Percentiles rank a stretch among this genome's conserved stretches.
phyloP scores from a whole-genome alignment of 2,113 vertebrate species.

The Micronycteris hirsuta region DNA sequence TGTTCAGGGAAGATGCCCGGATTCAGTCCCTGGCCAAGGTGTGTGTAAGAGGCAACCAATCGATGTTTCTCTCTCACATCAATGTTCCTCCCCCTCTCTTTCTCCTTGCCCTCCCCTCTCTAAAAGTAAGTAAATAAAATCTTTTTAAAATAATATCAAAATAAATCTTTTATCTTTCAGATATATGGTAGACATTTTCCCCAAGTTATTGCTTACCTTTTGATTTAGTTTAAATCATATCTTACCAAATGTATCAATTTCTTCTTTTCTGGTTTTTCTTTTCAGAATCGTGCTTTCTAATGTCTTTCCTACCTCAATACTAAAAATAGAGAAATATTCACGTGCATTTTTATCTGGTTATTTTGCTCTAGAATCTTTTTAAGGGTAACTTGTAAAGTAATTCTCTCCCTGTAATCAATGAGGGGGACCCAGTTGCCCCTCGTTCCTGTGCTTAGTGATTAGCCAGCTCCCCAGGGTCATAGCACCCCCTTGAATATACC shows the following conservation, averaged over 20 bases:
- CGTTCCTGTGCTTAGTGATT: neutral
- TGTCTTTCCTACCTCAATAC: neutral
- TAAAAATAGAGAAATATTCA: neutral
- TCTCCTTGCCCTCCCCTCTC: too few species aligned
- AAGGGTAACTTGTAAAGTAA: neutral
- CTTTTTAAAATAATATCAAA: neutral
- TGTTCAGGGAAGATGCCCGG: too few species aligned
- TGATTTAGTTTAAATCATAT: neutral
- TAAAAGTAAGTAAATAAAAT: too few species aligned
- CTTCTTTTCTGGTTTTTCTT: neutral
- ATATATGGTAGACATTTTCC: neutral
- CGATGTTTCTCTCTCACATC: too few species aligned
- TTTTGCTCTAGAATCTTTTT: neutral
- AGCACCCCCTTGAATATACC: neutral
- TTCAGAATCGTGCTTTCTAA: neutral
- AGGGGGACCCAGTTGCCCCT: neutral
- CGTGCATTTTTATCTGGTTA: neutral
- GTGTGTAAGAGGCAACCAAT: too few species aligned
- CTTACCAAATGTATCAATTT: neutral
- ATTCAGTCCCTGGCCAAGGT: too few species aligned
- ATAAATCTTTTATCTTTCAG: conserved; percentile 8
- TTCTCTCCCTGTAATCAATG: neutral
- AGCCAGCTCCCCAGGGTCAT: neutral
- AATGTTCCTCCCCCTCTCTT: too few species aligned
- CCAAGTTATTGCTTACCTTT: neutral